These are phyloP conservation scores for Sciurus carolinensis DNA, from an alignment of 2,797 vertebrate genomes.

Conservation along the genomic window DNA sequence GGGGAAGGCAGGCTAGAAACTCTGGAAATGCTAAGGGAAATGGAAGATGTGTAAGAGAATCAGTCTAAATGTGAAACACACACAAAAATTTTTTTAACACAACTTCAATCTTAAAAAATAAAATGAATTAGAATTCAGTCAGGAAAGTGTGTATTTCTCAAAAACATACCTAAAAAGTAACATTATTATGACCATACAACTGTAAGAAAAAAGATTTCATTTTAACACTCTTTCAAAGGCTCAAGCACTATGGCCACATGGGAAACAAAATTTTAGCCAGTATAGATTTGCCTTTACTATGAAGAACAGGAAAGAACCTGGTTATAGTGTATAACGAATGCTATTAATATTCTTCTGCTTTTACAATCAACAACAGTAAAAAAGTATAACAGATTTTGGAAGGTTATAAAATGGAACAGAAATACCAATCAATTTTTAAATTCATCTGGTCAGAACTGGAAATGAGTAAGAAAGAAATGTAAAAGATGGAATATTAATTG, in stretches of 20 bases:
- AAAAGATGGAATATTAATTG: background rate
- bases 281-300: background rate
- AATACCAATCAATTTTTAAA: constrained; percentile 1
- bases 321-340: background rate
- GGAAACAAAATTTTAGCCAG: constrained; percentile 42
- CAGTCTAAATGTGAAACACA: background rate
- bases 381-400: background rate
- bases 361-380: constrained; percentile 48
- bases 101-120: background rate
- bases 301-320: background rate
- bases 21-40: background rate
- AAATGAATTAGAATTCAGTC: background rate
- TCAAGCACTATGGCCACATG: background rate
- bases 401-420: constrained; percentile 47
- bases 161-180: constrained; percentile 13
- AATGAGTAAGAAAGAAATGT: background rate
- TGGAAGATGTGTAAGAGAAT: background rate
- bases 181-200: background rate
- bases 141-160: background rate
- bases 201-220: background rate
- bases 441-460: background rate
- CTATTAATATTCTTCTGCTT: background rate
- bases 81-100: background rate
- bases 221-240: background rate
- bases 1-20: background rate